Evolutionary conservation across 2,113 vertebrate genomes (phyloP).

Genomic region (Callospermophilus lateralis): DNA sequence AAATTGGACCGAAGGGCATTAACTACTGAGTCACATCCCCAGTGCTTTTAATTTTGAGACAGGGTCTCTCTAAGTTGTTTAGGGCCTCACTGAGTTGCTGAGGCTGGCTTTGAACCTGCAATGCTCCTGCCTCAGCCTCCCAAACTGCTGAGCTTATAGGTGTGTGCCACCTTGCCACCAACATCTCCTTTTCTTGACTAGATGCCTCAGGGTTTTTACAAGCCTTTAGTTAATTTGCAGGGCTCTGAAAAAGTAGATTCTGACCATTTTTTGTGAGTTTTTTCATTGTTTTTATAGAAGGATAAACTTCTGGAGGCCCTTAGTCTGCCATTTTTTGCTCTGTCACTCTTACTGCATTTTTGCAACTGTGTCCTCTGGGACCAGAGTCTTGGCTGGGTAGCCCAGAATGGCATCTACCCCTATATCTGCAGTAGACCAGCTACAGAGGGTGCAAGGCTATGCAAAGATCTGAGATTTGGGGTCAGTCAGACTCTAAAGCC

Average conservation of each 20-base stretch:
- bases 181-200: background rate
- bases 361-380: background rate
- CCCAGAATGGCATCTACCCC: too few relatives aligned
- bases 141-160: background rate
- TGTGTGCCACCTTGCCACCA: too few relatives aligned
- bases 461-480: background rate
- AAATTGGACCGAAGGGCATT: too few relatives aligned
- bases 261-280: background rate
- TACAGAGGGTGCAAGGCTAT: background rate
- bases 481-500: background rate
- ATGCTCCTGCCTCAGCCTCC: background rate
- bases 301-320: background rate
- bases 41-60: background rate
- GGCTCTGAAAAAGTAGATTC: background rate
- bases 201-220: background rate
- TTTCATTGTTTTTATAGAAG: constrained; percentile 31
- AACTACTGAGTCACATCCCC: too few relatives aligned
- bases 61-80: background rate
- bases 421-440: too few relatives aligned
- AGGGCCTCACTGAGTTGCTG: background rate
- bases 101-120: background rate
- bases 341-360: background rate
- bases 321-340: background rate
- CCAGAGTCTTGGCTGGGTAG: background rate
- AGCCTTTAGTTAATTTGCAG: background rate